Percentiles rank a stretch among this genome's conserved stretches.
Evolutionary conservation across 1,140 invertebrate species (phyloP).

Genomic region (Hermetia illucens): DNA sequence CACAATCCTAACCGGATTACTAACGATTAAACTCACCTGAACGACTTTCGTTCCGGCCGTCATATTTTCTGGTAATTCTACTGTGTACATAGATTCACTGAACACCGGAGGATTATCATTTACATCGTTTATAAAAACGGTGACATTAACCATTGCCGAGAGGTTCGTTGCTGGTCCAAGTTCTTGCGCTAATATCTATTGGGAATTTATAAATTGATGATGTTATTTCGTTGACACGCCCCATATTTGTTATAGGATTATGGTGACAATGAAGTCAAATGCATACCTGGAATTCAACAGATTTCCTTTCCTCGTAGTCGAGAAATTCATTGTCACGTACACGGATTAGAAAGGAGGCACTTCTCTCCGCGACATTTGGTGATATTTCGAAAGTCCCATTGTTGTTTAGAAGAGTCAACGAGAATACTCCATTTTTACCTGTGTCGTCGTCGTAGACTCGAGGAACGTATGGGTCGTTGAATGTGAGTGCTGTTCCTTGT

Average conservation of each 20-base stretch:
- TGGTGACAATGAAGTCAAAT: slow-evolving; percentile 1
- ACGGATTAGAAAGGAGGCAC: slow-evolving; percentile 63
- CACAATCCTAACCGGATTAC: no score
- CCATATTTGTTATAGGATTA: not conserved
- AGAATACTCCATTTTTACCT: slow-evolving; percentile 72
- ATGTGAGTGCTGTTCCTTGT: slow-evolving; percentile 57
- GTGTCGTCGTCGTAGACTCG: slow-evolving; percentile 61
- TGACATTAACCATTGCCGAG: slow-evolving; percentile 55
- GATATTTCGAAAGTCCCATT: slow-evolving; percentile 77
- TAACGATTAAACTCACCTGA: slow-evolving; percentile 48
- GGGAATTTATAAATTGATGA: slow-evolving; percentile 5
- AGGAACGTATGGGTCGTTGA: slow-evolving; percentile 51
- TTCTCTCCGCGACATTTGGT: slow-evolving; percentile 73
- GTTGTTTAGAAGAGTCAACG: slow-evolving; percentile 60
- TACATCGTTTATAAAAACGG: slow-evolving; percentile 68
- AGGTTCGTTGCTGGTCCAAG: slow-evolving; percentile 57
- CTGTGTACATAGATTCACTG: slow-evolving; percentile 51
- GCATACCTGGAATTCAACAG: slow-evolving; percentile 50
- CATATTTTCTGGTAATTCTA: slow-evolving; percentile 64
- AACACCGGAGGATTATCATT: slow-evolving; percentile 86
- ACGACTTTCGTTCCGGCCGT: slow-evolving; percentile 56
- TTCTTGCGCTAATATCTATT: slow-evolving; percentile 63
- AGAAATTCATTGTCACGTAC: slow-evolving; percentile 67
- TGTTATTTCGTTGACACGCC: not conserved
- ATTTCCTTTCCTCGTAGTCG: slow-evolving; percentile 66